Evolutionary conservation across 1,140 invertebrate genomes (phyloP), one percentile per base, ranked within the genome.

Genomic region (Triops longicaudatus): DNA sequence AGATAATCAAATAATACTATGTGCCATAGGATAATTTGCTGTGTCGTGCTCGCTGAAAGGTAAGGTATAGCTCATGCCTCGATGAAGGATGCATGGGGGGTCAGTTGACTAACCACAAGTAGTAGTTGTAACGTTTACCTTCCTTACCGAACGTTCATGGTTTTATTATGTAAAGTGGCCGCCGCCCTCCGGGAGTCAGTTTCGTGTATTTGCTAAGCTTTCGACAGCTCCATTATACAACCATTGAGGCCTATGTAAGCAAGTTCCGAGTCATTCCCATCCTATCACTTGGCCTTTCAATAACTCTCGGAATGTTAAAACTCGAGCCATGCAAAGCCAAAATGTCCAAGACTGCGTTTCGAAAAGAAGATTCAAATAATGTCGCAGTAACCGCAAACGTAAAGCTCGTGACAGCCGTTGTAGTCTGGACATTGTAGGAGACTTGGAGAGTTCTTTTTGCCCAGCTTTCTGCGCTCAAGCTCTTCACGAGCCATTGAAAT

Each of bases 101-200:
- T 63, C 50, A 63, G 50, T 63, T 63, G 50, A 63, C 10, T 63
- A 63, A 63, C 50, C 22, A n/a, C 50, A 63, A 63, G 17, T 63
- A 63, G 50, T 63, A 63, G 50, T 14, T 63, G 50, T 3, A 63
- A 22, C 50, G 22, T 63, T 63, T 63, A 63, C 50, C 22, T 63
- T 63, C 14, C 17, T 22, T 14, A 9, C 31, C 31, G 31, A 63
- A 22, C 17, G 50, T 22, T 63, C 50, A 63, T 22, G 50, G 50
- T 63, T 63, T 63, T 63, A 63, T 63, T 63, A 63, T 63, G 50
- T 22, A 63, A 63, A 63, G 50, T 63, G 50, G 50, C 50, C 50
- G 50, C 50, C 50, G 22, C 50, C 50, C 50, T 63, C 50, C 50
- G 50, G 50, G 50, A 63, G 50, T 63, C 50, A 63, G 50, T 63